Percentiles rank a stretch among this genome's conserved stretches.
Evolutionary conservation across 2,797 vertebrate genomes (phyloP).

Genomic region (Varecia variegata): DNA sequence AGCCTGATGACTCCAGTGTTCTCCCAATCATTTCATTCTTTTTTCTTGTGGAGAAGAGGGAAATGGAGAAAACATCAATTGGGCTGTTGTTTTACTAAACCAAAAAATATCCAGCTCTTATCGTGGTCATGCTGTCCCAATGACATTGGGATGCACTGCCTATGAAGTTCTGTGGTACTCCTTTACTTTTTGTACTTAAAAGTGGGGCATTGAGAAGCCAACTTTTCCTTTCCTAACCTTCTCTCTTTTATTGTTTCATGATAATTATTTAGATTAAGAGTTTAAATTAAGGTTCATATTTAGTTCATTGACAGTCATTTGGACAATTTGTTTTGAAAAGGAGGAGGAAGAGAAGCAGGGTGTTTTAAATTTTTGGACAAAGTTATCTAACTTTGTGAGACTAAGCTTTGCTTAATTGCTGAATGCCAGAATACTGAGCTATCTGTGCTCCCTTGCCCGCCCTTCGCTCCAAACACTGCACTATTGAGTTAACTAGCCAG

Average conservation of each 20-base stretch:
- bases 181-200: neutral
- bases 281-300: constrained; percentile 37
- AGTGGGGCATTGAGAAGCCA: neutral
- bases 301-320: constrained; percentile 2
- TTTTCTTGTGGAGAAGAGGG: neutral
- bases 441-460: neutral
- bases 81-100: neutral
- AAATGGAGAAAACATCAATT: neutral
- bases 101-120: neutral
- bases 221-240: neutral
- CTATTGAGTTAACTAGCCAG: neutral
- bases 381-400: neutral
- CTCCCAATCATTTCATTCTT: neutral
- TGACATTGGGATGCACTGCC: neutral
- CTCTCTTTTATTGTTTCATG: neutral
- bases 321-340: neutral
- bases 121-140: neutral
- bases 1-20: neutral
- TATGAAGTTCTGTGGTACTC: neutral
- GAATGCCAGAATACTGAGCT: neutral
- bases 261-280: neutral
- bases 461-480: neutral
- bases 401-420: neutral
- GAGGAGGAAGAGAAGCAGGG: neutral
- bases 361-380: neutral